Evolutionary conservation across 2,888 invertebrate species (phyloP).

Genomic region (Cephus sareptanus): DNA sequence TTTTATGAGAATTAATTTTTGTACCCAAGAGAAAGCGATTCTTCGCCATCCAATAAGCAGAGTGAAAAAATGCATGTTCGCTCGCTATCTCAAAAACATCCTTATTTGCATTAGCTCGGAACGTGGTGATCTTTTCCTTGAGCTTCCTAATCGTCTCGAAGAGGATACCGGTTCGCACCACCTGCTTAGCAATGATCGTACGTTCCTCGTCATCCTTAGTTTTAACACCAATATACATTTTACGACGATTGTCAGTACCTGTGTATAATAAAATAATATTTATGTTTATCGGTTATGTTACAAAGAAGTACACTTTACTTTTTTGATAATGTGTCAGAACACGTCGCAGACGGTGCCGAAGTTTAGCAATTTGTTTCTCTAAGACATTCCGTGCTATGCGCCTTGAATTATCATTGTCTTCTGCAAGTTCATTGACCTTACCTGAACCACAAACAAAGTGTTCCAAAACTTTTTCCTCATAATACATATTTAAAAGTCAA

Average conservation of each 20-base stretch:
- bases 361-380: slow-evolving; percentile 31
- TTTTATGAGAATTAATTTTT: neutral
- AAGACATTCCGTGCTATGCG: slow-evolving; percentile 27
- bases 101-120: slow-evolving; percentile 17
- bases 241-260: slow-evolving; percentile 15
- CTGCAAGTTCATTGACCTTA: slow-evolving; percentile 49
- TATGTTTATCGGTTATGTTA: neutral
- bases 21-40: slow-evolving; percentile 42
- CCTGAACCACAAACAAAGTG: slow-evolving; percentile 25
- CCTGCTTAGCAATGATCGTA: slow-evolving; percentile 40
- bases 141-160: slow-evolving; percentile 38
- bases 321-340: slow-evolving; percentile 37
- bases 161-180: slow-evolving; percentile 33
- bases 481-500: neutral
- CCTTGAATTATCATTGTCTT: slow-evolving; percentile 48
- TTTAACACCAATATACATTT: slow-evolving; percentile 38
- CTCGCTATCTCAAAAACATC: slow-evolving; percentile 33
- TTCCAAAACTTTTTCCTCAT: neutral
- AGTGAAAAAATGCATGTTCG: slow-evolving; percentile 42
- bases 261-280: neutral
- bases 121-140: slow-evolving; percentile 33
- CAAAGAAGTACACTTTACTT: slow-evolving; percentile 21
- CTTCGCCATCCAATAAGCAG: slow-evolving; percentile 35
- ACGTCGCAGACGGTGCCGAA: slow-evolving; percentile 32
- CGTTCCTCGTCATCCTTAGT: slow-evolving; percentile 46